Evolutionary conservation across 2,888 invertebrate genomes (phyloP).

Genomic region (Malthinus seriepunctatus): DNA sequence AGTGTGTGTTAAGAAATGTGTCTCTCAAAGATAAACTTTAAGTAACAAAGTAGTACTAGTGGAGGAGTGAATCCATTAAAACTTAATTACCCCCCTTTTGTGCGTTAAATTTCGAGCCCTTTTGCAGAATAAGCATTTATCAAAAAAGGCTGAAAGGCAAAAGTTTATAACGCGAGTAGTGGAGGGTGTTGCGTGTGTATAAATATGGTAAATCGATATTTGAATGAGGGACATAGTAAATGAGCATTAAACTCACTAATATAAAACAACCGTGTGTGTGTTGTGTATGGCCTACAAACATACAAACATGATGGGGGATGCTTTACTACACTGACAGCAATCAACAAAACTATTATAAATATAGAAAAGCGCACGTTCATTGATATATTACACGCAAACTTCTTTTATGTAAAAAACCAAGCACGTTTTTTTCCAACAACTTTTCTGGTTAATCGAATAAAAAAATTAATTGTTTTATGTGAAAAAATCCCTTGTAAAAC

Average conservation of each 20-base stretch:
- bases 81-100: constrained; percentile 1
- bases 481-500: too few species aligned
- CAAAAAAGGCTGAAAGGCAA: constrained; percentile 9
- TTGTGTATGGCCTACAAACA: constrained; percentile 15
- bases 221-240: constrained; percentile 19
- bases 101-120: constrained; percentile 3
- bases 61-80: constrained; percentile 1
- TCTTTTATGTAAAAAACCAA: constrained; percentile 4
- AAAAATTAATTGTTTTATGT: neutral
- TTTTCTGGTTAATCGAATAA: neutral
- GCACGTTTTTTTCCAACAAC: neutral
- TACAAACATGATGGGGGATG: constrained; percentile 20
- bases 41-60: neutral
- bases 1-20: neutral
- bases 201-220: constrained; percentile 18
- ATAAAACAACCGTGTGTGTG: constrained; percentile 17
- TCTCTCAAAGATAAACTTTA: neutral
- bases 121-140: constrained; percentile 8
- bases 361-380: constrained; percentile 13
- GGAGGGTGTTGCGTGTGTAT: constrained; percentile 19
- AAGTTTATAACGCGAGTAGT: constrained; percentile 11
- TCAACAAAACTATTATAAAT: constrained; percentile 17
- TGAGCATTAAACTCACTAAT: constrained; percentile 20
- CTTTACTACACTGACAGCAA: constrained; percentile 17
- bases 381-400: constrained; percentile 13